Evolutionary conservation across 2,797 vertebrate species (phyloP).

Genomic region (Carcharodon carcharias): DNA sequence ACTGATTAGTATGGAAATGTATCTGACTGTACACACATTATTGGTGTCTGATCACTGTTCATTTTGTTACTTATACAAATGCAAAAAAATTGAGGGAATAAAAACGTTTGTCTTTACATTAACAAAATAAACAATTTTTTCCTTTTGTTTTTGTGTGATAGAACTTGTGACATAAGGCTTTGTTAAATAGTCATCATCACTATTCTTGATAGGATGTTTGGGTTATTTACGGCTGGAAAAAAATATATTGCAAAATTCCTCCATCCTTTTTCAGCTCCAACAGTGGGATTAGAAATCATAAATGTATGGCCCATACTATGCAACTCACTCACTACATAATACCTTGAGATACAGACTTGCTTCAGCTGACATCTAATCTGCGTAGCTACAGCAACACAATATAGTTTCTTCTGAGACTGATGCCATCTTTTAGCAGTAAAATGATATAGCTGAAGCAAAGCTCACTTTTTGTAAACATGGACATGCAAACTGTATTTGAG

Average conservation of each 20-base stretch:
- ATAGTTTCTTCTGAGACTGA: neutral
- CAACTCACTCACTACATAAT: slow-evolving; percentile 22
- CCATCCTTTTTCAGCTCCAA: neutral
- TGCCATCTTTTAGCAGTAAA: slow-evolving; percentile 23
- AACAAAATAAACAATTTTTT: slow-evolving; percentile 20
- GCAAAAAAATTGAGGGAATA: slow-evolving; percentile 24
- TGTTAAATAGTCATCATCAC: slow-evolving; percentile 6
- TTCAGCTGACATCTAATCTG: slow-evolving; percentile 15
- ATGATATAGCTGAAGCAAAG: neutral
- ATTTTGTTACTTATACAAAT: slow-evolving; percentile 22
- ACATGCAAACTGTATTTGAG: slow-evolving; percentile 15
- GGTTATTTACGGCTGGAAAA: neutral
- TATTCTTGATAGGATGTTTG: neutral
- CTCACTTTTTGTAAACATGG: slow-evolving; percentile 9
- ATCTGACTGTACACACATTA: slow-evolving; percentile 7
- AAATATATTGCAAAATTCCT: neutral
- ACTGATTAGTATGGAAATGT: slow-evolving; percentile 4
- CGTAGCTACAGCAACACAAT: neutral
- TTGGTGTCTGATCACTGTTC: neutral
- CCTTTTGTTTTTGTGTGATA: slow-evolving; percentile 6
- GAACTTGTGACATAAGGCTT: neutral
- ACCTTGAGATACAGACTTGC: slow-evolving; percentile 11
- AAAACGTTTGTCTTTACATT: slow-evolving; percentile 33
- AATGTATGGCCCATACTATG: neutral
- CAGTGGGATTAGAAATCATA: slow-evolving; percentile 11